Evolutionary conservation across 2,113 vertebrate species (phyloP), one percentile per base, ranked within the genome.

Genomic region (Scomber japonicus): DNA sequence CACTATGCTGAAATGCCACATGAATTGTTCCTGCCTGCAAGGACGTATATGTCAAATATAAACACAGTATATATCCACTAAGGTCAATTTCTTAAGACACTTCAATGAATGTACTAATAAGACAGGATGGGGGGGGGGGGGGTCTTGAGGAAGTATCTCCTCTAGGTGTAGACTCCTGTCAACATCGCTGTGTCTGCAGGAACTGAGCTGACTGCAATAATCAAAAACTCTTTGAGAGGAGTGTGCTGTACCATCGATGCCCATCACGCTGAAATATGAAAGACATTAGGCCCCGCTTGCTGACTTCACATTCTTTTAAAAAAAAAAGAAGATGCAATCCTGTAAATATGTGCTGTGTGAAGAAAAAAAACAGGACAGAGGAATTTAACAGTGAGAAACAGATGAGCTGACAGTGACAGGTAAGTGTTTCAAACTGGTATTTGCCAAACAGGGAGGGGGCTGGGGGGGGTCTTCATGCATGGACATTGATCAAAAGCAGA

Each of bases 181-280:
- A 49, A 56, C 61, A 7, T 30, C 7, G 4, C 70, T 65, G 63
- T 70, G 80, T 74, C 50, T 80, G 73, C 67, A 60, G 63, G 77
- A 75, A 30, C 53, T 21, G 50, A 75, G 54, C 74, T 21, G 51
- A 40, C 68, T 55, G 75, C 60, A 67, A 75, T 80, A 57, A 86
- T 83, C 70, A 71, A 31, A 66, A 79, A 55, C 65, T 57, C 9
- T 76, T 66, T 91, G 87, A 86, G 88, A 90, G 90, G 83, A 83
- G 88, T 81, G 66, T 4, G 86, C 81, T 81, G 76, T 84, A 75
- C 90, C 85, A 80, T 75, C 21, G 46, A 82, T 87, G 78, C 86
- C 85, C 91, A 91, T 92, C 93, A 90, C 74, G 69, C 86, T 96
- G 93, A 94, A 95, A 94, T 92, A 94, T 90, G 89, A 91, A 94